These are phyloP conservation scores for Alcedo atthis DNA, from an alignment of 2,797 vertebrate species.

Conservation along the genomic window DNA sequence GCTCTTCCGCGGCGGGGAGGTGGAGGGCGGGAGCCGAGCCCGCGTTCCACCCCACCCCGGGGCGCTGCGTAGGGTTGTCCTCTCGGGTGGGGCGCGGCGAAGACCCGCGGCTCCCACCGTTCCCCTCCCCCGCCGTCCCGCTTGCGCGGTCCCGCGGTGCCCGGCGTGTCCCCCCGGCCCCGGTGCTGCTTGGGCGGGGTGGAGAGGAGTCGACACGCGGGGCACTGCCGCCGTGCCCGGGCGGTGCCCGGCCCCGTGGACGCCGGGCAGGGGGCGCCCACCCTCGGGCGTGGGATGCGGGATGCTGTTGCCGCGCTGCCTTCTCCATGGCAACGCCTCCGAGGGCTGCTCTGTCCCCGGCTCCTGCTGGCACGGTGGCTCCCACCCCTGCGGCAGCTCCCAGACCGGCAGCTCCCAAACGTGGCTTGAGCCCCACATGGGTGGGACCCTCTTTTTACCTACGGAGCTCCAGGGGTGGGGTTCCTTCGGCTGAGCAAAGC, in stretches of 20 bases:
- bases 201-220: background rate
- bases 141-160: background rate
- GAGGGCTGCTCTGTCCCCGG: conserved; percentile 1
- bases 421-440: background rate
- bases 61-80: background rate
- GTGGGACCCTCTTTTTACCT: no score
- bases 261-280: conserved; percentile 28
- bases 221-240: background rate
- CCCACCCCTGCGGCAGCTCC: conserved; percentile 16
- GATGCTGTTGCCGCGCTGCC: conserved; percentile 24
- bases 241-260: background rate
- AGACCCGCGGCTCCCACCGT: background rate
- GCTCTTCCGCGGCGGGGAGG: background rate
- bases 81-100: background rate
- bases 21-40: background rate
- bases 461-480: background rate
- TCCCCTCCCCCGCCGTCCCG: background rate
- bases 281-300: conserved; percentile 33
- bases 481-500: background rate
- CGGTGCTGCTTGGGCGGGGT: background rate
- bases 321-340: conserved; percentile 60
- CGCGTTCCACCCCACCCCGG: background rate
- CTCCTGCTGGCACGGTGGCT: conserved; percentile 13
- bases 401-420: background rate
- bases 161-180: background rate